Conservation (phyloP, 2,888 invertebrate species). For the Leistus spinibarbis region DNA sequence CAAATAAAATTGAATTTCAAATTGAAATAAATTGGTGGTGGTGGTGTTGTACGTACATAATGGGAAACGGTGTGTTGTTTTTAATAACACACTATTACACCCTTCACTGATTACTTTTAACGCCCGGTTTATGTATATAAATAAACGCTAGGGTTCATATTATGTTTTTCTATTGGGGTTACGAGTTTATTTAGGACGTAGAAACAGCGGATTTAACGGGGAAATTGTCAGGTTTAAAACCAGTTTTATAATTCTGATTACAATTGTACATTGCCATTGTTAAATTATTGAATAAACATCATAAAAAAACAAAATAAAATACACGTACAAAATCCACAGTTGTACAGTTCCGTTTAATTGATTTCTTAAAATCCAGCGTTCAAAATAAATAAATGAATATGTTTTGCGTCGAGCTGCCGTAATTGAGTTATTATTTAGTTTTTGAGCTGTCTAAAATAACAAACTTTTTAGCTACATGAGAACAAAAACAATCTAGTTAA, state of each 20-base stretch:
- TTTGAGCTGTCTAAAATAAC: neutral
- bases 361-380: no score
- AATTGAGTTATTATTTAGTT: neutral
- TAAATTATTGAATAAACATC: neutral
- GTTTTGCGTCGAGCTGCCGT: neutral
- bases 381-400: no score
- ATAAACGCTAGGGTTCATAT: neutral
- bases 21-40: conserved; percentile 44
- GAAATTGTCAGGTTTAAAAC: neutral
- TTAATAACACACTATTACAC: neutral
- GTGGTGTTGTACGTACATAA: conserved; percentile 44
- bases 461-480: neutral
- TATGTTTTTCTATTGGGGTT: neutral
- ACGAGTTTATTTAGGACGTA: neutral
- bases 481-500: neutral
- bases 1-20: conserved; percentile 44
- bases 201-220: neutral
- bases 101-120: neutral
- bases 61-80: conserved; percentile 10
- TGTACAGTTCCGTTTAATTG: no score
- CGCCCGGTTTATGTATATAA: neutral
- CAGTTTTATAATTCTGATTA: neutral
- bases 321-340: no score
- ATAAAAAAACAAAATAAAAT: no score
- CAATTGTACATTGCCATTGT: neutral